Base-by-base conservation (phyloP, 2,888 invertebrate species). In the Tetheella fluctuosa region DNA sequence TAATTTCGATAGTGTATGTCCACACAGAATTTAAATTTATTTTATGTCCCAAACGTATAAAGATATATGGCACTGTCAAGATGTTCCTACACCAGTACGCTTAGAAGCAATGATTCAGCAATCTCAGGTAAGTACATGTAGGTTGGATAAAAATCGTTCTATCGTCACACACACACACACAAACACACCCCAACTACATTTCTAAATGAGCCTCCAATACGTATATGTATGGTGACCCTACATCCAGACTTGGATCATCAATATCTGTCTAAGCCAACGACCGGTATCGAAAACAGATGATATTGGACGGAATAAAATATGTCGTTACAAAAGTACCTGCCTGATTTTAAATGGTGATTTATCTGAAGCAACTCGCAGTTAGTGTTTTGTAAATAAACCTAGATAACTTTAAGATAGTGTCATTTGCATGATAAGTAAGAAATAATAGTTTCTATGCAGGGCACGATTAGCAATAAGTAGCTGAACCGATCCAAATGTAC, bases 241-340 rank as follows among this genome's bases (percentile, higher is more conserved):
- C 55, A 55, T 13, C 4, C 23, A 30, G 34, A 23, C 34, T 17
- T 23, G 20, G 34, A 55, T 37, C 55, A 55, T 55, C 34, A 55
- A 55, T 55, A 23, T 34, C 55, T 55, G 55, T 55, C 55, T 13
- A 17, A 37, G 8, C 37, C 55, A 55, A 23, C 20, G 55, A 34
- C 15, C 15, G 34, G 55, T 13, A 34, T 34, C 13, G 34, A 34
- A 55, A 20, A 34, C 34, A 34, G 34, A 34, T 4, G 34, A 13
- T 34, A 30, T 34, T 13, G 55, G 4, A 55, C 15, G 37, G 12
- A 20, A 37, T 15, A 55, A 34, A 23, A 25, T 6, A 30, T 30
- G 10, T 23, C 23, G 28, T 37, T 34, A 23, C 20, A 34, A 25
- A 54, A 30, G 25, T 34, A 20, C 10, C 20, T 8, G 4, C 4